A percentile compares a stretch with the other conserved stretches of the same genome.
Conservation (phyloP, 2,113 vertebrate genomes). For the Edolisoma coerulescens region DNA sequence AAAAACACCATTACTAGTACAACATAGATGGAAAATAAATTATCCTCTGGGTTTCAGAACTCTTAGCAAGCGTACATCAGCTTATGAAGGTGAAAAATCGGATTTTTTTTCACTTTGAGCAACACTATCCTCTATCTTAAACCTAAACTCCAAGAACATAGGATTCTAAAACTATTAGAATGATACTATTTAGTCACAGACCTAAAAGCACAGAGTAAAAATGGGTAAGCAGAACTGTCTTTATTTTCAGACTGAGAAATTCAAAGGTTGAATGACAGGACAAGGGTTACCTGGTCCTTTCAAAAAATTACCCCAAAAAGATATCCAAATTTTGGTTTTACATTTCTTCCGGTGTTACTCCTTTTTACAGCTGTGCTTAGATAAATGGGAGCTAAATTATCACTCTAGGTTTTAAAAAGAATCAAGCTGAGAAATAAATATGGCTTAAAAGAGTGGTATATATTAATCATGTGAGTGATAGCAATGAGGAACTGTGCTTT, state of each 20-base stretch:
- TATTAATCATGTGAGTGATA: background rate
- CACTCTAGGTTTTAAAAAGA: background rate
- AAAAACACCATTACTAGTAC: background rate
- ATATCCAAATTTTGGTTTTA: background rate
- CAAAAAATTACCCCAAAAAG: background rate
- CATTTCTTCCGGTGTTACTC: background rate
- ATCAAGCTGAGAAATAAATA: background rate
- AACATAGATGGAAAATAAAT: background rate
- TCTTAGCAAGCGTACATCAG: background rate
- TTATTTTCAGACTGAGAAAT: background rate
- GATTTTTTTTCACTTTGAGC: background rate
- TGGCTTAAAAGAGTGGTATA: background rate
- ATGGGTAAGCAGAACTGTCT: background rate
- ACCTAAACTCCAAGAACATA: background rate
- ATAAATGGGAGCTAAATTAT: background rate
- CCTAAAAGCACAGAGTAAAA: background rate
- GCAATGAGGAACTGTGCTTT: background rate
- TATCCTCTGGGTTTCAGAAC: background rate
- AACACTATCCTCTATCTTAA: background rate
- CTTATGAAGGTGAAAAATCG: background rate
- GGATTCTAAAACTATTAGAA: background rate
- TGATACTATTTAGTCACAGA: background rate
- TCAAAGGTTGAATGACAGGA: background rate
- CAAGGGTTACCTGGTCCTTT: background rate
- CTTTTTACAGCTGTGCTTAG: background rate